Conservation (phyloP, 1,140 invertebrate genomes). For the Lepidurus couesii region DNA sequence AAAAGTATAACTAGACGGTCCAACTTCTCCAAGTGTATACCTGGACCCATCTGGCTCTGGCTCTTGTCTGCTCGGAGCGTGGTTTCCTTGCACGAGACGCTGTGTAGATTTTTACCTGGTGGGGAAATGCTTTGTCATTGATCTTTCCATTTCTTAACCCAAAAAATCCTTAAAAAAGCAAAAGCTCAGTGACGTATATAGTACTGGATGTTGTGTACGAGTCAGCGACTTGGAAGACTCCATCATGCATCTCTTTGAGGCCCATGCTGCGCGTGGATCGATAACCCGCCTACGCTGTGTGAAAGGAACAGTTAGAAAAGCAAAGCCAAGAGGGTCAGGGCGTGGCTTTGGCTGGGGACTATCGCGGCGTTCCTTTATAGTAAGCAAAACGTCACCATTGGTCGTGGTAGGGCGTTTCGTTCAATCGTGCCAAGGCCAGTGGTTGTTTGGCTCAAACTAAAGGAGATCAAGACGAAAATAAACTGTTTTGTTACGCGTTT, state of each 20-base stretch:
- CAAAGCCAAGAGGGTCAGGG: background rate
- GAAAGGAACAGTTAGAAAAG: background rate
- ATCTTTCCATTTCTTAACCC: too few relatives aligned
- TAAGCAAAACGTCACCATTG: background rate
- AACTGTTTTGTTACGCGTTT: background rate
- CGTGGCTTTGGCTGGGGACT: background rate
- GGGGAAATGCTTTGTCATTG: too few relatives aligned
- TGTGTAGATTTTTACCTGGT: too few relatives aligned
- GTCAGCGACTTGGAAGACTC: background rate
- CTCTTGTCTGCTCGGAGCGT: too few relatives aligned
- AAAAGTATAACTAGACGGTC: too few relatives aligned
- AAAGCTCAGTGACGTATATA: background rate
- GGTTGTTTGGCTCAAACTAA: background rate
- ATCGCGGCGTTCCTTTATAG: background rate
- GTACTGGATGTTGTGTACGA: background rate
- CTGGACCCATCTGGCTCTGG: too few relatives aligned
- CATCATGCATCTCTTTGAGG: background rate
- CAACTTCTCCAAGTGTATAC: too few relatives aligned
- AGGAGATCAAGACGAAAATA: background rate
- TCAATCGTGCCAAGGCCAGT: background rate
- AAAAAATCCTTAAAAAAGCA: too few relatives aligned
- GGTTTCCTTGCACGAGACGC: too few relatives aligned
- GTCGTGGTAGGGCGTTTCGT: background rate
- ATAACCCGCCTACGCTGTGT: background rate
- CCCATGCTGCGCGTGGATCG: constrained; percentile 8